Conservation (phyloP, 2,797 vertebrate genomes). For the Lagocephalus sceleratus region DNA sequence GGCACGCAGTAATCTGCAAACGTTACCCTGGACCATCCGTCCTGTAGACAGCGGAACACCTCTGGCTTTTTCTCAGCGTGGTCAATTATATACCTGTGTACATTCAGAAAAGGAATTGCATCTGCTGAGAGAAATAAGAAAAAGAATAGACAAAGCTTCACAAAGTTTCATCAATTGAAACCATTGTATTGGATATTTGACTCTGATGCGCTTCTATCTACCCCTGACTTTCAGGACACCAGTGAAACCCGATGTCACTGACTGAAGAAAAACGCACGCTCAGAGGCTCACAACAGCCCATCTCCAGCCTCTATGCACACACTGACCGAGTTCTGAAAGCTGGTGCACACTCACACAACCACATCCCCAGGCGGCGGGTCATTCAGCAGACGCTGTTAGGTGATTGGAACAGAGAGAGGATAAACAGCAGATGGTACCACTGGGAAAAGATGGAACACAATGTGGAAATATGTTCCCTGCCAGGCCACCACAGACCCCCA, state of each 20-base stretch:
- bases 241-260: constrained; percentile 15
- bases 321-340: constrained; percentile 25
- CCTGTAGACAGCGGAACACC: constrained; percentile 81
- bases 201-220: no score
- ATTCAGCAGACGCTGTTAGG: constrained; percentile 63
- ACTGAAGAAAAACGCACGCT: constrained; percentile 30
- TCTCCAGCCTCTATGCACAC: constrained; percentile 22
- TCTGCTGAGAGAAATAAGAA: neutral
- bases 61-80: constrained; percentile 67
- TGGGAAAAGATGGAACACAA: constrained; percentile 75
- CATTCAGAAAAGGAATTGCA: constrained; percentile 15
- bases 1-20: constrained; percentile 81
- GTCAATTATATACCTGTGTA: constrained; percentile 74
- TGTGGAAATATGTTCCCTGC: constrained; percentile 71
- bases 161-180: no score
- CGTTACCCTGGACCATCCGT: constrained; percentile 79
- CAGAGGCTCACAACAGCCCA: constrained; percentile 16
- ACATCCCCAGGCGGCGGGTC: constrained; percentile 71
- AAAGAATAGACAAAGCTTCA: neutral
- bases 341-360: constrained; percentile 28
- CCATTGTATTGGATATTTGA: no score
- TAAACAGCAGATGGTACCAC: constrained; percentile 82
- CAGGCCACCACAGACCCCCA: constrained; percentile 57
- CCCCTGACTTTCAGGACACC: no score
- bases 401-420: constrained; percentile 65